Conservation (phyloP, 92 coral and sea anemone species). For the Zoanthus gigantus region DNA sequence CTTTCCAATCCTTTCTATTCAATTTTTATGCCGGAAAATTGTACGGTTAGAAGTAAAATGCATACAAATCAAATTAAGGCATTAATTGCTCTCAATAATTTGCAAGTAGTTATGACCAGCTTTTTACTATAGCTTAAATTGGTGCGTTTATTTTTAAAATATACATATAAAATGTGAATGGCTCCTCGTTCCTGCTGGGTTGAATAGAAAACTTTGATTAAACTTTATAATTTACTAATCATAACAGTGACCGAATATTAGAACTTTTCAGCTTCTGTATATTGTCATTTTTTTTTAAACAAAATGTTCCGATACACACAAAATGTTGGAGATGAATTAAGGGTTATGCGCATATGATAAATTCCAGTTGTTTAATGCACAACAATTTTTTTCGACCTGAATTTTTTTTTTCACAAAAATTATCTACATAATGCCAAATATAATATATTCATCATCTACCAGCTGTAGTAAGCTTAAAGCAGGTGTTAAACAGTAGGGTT, state of each 20-base stretch:
- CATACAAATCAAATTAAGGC: constrained; percentile 16
- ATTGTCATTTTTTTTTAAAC: neutral
- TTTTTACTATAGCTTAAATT: too few relatives aligned
- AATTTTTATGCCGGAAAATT: constrained; percentile 5
- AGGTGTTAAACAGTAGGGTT: constrained; percentile 36
- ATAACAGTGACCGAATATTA: too few relatives aligned
- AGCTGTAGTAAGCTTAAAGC: constrained; percentile 26
- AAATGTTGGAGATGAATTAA: neutral
- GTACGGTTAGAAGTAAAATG: constrained; percentile 9
- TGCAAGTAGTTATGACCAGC: neutral
- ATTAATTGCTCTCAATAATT: neutral
- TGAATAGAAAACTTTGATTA: too few relatives aligned
- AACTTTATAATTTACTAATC: too few relatives aligned
- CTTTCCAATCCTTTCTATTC: neutral
- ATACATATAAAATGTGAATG: too few relatives aligned
- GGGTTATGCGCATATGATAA: neutral
- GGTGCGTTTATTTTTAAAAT: too few relatives aligned
- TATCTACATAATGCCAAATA: neutral
- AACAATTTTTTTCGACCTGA: neutral
- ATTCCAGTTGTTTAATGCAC: neutral
- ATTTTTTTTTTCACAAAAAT: neutral
- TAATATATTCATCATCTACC: neutral
- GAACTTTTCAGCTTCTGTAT: neutral
- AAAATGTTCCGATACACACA: neutral
- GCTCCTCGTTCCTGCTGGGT: too few relatives aligned